Conservation (phyloP, 2,113 vertebrate genomes). For the Rhinogobius similis region DNA sequence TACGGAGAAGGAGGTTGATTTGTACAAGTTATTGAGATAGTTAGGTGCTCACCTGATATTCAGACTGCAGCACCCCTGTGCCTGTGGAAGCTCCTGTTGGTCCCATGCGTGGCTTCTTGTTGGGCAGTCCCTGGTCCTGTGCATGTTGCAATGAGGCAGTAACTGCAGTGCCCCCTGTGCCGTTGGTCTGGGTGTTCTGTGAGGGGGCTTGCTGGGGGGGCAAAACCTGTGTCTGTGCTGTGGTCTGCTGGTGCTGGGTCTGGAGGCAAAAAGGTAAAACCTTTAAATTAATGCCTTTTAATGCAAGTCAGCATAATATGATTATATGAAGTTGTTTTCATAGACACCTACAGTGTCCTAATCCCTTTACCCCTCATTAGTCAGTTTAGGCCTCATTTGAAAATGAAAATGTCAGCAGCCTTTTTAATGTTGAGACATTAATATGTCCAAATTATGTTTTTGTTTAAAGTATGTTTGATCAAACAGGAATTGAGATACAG, state of each 20-base stretch:
- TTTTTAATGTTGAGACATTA: too few species aligned
- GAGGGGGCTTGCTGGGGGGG: constrained; percentile 77
- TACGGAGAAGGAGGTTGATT: neutral
- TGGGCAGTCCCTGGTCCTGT: constrained; percentile 91
- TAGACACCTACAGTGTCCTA: too few species aligned
- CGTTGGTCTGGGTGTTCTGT: constrained; percentile 91
- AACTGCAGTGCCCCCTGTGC: constrained; percentile 70
- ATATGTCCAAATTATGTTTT: too few species aligned
- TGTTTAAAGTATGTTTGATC: too few species aligned
- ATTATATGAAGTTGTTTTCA: neutral
- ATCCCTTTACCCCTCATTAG: too few species aligned
- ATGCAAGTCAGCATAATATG: neutral
- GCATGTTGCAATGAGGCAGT: constrained; percentile 82
- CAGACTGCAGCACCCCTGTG: constrained; percentile 88
- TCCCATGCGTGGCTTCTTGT: constrained; percentile 93
- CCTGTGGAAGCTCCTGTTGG: constrained; percentile 89
- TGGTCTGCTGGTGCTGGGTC: constrained; percentile 90
- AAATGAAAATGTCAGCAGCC: too few species aligned
- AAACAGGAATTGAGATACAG: neutral
- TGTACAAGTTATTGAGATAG: too few species aligned
- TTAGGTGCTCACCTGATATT: constrained; percentile 91
- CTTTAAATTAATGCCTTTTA: neutral
- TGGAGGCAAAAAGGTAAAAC: constrained; percentile 73
- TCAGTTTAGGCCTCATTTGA: too few species aligned
- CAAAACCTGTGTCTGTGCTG: constrained; percentile 79